Conservation (phyloP, 23 tunicate species). For the Styela clava region DNA sequence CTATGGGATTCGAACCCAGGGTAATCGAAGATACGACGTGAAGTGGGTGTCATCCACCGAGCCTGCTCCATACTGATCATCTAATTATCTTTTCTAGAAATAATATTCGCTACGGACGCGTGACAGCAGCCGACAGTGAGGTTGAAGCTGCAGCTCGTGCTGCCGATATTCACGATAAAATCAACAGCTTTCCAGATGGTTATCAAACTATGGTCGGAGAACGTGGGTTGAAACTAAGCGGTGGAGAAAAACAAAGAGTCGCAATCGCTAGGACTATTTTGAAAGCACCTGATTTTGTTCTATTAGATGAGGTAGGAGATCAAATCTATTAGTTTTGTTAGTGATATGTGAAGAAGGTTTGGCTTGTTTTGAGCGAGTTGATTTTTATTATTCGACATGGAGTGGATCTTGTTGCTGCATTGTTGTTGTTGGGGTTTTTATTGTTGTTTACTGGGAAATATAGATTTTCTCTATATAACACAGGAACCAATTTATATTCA, state of each 20-base stretch:
- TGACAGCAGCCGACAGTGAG: constrained; percentile 68
- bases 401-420: not conserved
- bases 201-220: constrained; percentile 92
- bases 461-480: no score
- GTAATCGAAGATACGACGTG: no score
- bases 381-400: no score
- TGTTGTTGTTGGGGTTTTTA: no score
- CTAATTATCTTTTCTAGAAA: constrained; percentile 48
- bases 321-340: no score
- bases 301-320: constrained; percentile 75
- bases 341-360: no score
- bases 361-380: no score
- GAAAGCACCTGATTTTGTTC: constrained; percentile 82
- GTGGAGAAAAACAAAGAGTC: constrained; percentile 96
- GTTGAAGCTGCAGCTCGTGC: constrained; percentile 73
- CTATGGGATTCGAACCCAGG: no score
- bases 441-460: no score
- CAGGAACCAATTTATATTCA: no score
- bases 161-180: constrained; percentile 83
- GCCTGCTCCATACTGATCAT: no score
- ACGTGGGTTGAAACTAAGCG: constrained; percentile 89
- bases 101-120: constrained; percentile 88
- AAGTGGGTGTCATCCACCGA: no score
- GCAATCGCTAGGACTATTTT: constrained; percentile 93
- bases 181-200: constrained; percentile 73